phyloP scores from a whole-genome alignment of 2,888 invertebrate genomes.

The Harpalus rufipes region DNA sequence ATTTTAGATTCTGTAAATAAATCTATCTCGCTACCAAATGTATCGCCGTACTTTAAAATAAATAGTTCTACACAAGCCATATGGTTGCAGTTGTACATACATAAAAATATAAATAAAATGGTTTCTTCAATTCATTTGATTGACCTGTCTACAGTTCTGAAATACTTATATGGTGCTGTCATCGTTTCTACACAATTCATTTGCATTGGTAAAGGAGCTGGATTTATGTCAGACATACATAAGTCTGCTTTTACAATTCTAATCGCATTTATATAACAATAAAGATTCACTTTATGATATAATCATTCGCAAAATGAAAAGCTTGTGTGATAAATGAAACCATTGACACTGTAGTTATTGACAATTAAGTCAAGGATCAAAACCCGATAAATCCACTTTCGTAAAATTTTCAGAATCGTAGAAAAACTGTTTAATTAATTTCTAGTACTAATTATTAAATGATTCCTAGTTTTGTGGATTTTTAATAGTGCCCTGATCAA shows the following conservation, averaged over 20 bases:
- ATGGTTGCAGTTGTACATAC: conserved; percentile 5
- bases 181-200: neutral
- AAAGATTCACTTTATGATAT: too few relatives aligned
- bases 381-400: too few relatives aligned
- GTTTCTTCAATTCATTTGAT: conserved; percentile 12
- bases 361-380: too few relatives aligned
- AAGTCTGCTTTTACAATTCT: neutral
- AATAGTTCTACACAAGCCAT: conserved; percentile 11
- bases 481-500: too few relatives aligned
- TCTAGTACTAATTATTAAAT: too few relatives aligned
- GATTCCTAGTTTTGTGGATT: too few relatives aligned
- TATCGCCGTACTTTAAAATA: conserved; percentile 29
- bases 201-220: neutral
- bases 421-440: too few relatives aligned
- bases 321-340: too few relatives aligned
- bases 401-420: too few relatives aligned
- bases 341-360: too few relatives aligned
- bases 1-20: conserved; percentile 33
- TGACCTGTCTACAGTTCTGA: conserved; percentile 13
- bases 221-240: neutral
- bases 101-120: conserved; percentile 23
- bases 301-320: too few relatives aligned
- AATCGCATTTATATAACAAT: neutral
- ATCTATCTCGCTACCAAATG: neutral
- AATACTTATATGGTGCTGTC: conserved; percentile 14